Percentiles rank a stretch among this genome's conserved stretches.
Evolutionary conservation across 2,113 vertebrate species (phyloP).

Genomic region (Toxotes chatareus): DNA sequence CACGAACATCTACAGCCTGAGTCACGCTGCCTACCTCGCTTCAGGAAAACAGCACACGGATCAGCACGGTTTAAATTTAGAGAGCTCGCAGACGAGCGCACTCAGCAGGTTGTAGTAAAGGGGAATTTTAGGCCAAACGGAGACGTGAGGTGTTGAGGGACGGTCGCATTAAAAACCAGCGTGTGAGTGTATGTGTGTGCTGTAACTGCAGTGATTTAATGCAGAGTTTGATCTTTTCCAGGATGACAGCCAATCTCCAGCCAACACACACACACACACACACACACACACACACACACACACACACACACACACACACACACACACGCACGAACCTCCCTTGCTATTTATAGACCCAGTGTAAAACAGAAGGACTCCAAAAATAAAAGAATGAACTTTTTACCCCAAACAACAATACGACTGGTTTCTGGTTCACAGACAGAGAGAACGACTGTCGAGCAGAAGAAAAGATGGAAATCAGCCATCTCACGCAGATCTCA

Average conservation of each 20-base stretch:
- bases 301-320: constrained; percentile 30
- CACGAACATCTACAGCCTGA: constrained; percentile 63
- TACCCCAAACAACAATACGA: constrained; percentile 76
- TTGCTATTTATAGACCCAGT: constrained; percentile 67
- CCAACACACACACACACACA: constrained; percentile 16
- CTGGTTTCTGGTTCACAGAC: constrained; percentile 65
- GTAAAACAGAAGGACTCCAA: constrained; percentile 69
- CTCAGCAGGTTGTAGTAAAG: constrained; percentile 54
- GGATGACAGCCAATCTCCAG: constrained; percentile 67
- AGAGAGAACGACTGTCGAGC: constrained; percentile 71
- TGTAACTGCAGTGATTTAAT: constrained; percentile 45
- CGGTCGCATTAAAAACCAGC: constrained; percentile 21
- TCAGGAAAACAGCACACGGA: constrained; percentile 55
- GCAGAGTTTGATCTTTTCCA: constrained; percentile 59
- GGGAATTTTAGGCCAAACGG: constrained; percentile 46
- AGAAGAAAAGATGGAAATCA: constrained; percentile 79
- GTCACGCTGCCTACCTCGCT: constrained; percentile 53
- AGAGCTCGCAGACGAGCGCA: constrained; percentile 54
- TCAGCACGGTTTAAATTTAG: constrained; percentile 66
- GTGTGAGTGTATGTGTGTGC: not conserved
- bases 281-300: not conserved
- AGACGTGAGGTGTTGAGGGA: constrained; percentile 29
- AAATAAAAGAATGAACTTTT: constrained; percentile 79
- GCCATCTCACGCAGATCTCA: constrained; percentile 72
- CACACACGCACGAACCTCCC: constrained; percentile 45